Conservation (phyloP, 2,113 vertebrate species). For the Rhagologus leucostigma region DNA sequence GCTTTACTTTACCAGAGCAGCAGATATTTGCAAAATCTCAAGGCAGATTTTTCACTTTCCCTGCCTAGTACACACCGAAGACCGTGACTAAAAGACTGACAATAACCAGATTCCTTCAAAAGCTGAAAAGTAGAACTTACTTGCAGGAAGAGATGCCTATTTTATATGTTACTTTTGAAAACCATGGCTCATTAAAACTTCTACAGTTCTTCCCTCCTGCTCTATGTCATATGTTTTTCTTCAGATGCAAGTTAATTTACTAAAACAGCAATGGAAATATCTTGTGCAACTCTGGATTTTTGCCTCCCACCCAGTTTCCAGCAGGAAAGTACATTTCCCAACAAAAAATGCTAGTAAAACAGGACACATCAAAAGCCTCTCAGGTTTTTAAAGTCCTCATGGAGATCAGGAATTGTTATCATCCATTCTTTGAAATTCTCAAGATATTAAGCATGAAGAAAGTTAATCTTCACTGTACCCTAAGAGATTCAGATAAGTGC, state of each 20-base stretch:
- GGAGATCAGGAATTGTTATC: not conserved
- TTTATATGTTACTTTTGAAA: not conserved
- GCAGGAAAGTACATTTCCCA: not conserved
- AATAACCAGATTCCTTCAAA: not conserved
- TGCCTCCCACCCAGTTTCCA: not conserved
- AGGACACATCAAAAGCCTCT: not conserved
- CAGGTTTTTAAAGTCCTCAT: not conserved
- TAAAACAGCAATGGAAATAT: not conserved
- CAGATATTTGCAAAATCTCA: not conserved
- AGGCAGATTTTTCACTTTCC: not conserved
- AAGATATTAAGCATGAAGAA: not conserved
- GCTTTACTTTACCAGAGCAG: not conserved
- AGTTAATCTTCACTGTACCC: not conserved
- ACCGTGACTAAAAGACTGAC: not conserved
- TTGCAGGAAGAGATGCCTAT: not conserved
- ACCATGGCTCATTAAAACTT: not conserved
- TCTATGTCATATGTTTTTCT: not conserved
- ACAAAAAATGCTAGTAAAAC: not conserved
- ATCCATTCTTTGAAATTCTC: not conserved
- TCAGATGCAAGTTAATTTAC: not conserved
- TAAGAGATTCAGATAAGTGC: not conserved
- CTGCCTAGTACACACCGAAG: not conserved
- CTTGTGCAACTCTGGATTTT: constrained; percentile 39
- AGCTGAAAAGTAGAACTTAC: rapidly evolving
- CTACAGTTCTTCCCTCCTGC: not conserved